Base-by-base conservation (phyloP, 2,113 vertebrate genomes). In the Canis aureus region DNA sequence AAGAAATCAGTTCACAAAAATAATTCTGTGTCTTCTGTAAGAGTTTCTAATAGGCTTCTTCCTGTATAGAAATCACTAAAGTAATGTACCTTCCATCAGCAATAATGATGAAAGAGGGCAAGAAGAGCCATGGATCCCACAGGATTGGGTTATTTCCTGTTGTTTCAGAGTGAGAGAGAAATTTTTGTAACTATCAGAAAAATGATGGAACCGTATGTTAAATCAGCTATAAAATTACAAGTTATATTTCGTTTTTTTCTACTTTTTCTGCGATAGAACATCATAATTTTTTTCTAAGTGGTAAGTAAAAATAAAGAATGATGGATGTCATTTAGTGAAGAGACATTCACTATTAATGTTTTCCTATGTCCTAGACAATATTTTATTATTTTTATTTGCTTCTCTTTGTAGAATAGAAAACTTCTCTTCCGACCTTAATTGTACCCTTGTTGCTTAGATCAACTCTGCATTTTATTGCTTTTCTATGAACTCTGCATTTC, bases 251-350 rank as follows among this genome's bases (percentile, higher is more conserved):
- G 85, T 89, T 80, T 84, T 76, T 69, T 43, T 7, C 51, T n/a
- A 17, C 49, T 95, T 88, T 19, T 93, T 91, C 71, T 81, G 20
- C 71, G 71, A 64, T 8, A 25, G 38, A 95, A 91, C 76, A 25
- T 57, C 49, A 51, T 49, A 78, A 4, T 57, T 67, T 86, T 93
- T 90, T n/a, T 80, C 62, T 94, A 96, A n/a, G 7, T 79, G 67
- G 25, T 67, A 97, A 92, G 90, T 87, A 82, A 67, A 49, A 89
- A 80, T 55, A 51, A 90, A 94, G 32, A 91, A 84, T 87, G 13
- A 74, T 53, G 8, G 91, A 74, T 94, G 27, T 0, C 20, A 83
- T 84, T 94, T 92, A 49, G 53, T n/a, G n/a, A 94, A 79, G 60
- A 89, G 53, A 71, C 35, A 25, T 91, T 85, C 29, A 49, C 66